phyloP scores from a whole-genome alignment of 2,888 invertebrate species.

The Campoplex nolae region DNA sequence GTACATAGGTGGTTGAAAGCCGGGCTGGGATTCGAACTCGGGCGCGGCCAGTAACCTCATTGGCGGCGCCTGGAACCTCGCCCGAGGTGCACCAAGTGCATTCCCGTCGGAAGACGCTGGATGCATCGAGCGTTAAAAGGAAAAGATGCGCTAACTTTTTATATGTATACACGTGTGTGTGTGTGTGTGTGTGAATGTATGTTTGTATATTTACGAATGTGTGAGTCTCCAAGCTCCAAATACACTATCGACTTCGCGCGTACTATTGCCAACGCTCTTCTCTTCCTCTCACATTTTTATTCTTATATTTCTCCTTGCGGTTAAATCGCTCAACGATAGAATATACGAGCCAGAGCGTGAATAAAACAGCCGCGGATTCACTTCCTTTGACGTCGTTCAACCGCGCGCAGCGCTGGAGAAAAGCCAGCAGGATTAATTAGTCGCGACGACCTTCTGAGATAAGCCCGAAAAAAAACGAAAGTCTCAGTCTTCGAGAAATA shows the following conservation, averaged over 20 bases:
- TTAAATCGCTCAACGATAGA: slow-evolving; percentile 26
- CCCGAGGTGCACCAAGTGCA: slow-evolving; percentile 72
- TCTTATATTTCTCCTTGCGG: slow-evolving; percentile 28
- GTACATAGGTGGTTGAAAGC: neutral
- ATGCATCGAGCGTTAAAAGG: slow-evolving; percentile 27
- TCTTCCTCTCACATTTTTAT: slow-evolving; percentile 55
- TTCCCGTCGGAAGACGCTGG: slow-evolving; percentile 65
- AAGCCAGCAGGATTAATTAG: slow-evolving; percentile 49
- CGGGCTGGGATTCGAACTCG: slow-evolving; percentile 70
- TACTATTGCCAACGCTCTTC: slow-evolving; percentile 14
- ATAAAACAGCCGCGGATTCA: slow-evolving; percentile 45
- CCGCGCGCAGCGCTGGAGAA: slow-evolving; percentile 38
- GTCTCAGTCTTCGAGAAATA: neutral
- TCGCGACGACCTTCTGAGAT: slow-evolving; percentile 33
- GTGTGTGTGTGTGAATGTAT: neutral
- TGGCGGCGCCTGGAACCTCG: slow-evolving; percentile 74
- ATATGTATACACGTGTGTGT: neutral
- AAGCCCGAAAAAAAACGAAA: neutral
- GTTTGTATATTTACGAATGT: slow-evolving; percentile 17
- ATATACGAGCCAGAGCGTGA: slow-evolving; percentile 26
- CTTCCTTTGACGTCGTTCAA: slow-evolving; percentile 30
- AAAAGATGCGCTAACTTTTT: slow-evolving; percentile 31
- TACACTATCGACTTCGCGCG: slow-evolving; percentile 19
- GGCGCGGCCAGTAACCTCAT: slow-evolving; percentile 73
- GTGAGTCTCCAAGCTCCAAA: slow-evolving; percentile 43